Evolutionary conservation across 37 sponge, comb jelly and placozoan genomes (phyloP).

Genomic region (Amphimedon queenslandica): DNA sequence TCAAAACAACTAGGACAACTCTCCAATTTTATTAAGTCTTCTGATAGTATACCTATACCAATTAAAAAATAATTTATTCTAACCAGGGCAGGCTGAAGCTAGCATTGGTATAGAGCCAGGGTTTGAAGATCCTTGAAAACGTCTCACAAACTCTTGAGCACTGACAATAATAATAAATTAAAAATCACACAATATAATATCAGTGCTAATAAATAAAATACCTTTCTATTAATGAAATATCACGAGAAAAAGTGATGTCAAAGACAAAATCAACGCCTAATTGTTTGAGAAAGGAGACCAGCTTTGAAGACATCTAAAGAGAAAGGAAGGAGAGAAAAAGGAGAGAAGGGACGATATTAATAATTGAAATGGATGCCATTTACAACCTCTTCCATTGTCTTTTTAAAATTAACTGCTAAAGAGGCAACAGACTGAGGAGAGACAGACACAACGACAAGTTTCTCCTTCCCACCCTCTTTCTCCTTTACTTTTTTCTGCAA

Average conservation of each 20-base stretch:
- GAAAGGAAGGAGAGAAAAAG: not conserved
- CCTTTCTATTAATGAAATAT: conserved; percentile 84
- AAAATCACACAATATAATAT: not conserved
- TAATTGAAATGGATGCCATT: not conserved
- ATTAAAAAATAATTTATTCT: too few species aligned
- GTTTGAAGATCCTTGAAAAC: conserved; percentile 27
- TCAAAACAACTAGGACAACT: too few species aligned
- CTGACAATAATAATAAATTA: conserved; percentile 16
- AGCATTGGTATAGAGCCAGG: conserved; percentile 73
- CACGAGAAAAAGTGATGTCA: conserved; percentile 81
- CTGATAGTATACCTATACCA: too few species aligned
- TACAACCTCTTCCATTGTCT: conserved; percentile 46
- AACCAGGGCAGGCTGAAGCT: conserved; percentile 97
- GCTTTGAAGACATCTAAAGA: conserved; percentile 39
- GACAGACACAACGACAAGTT: conserved; percentile 72
- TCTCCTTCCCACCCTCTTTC: conserved; percentile 13
- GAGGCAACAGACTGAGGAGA: conserved; percentile 93
- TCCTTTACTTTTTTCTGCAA: conserved; percentile 8
- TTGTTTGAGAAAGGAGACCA: conserved; percentile 64
- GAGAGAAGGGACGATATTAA: too few species aligned
- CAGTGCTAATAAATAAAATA: conserved; percentile 2
- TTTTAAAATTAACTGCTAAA: conserved; percentile 59
- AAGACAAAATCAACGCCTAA: conserved; percentile 79
- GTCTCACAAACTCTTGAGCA: conserved; percentile 71
- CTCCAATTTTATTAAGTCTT: too few species aligned